Conservation (phyloP, 2,113 vertebrate species). For the Hippocampus comes region DNA sequence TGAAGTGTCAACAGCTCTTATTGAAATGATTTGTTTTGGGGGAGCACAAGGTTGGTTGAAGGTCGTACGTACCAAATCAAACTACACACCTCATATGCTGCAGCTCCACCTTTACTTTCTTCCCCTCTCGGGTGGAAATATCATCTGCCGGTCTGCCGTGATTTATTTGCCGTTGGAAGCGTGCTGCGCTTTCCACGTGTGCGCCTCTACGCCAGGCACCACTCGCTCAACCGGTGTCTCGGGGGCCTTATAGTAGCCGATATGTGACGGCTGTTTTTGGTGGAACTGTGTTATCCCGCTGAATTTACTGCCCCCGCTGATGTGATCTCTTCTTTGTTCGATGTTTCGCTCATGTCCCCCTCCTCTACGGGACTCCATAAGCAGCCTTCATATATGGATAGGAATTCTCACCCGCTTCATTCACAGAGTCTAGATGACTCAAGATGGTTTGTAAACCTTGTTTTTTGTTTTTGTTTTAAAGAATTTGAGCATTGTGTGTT, state of each 20-base stretch:
- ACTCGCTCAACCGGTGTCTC: not conserved
- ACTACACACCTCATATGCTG: not conserved
- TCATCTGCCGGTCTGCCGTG: not conserved
- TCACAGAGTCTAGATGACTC: too few relatives aligned
- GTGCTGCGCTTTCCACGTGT: not conserved
- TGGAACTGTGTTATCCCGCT: constrained; percentile 26
- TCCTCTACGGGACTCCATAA: constrained; percentile 11
- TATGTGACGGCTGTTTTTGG: constrained; percentile 44
- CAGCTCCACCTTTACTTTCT: not conserved
- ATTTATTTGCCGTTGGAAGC: constrained; percentile 27
- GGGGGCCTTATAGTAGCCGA: constrained; percentile 36
- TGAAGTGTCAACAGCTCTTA: not conserved
- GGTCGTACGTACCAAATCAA: not conserved
- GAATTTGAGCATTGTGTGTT: not conserved
- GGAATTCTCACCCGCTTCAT: not conserved
- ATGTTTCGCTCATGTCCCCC: constrained; percentile 4
- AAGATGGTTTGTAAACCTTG: too few relatives aligned
- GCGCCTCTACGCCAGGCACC: not conserved
- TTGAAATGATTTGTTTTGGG: not conserved
- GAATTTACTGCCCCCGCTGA: constrained; percentile 39
- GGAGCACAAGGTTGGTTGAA: not conserved
- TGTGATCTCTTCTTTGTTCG: constrained; percentile 31
- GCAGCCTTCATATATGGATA: not conserved
- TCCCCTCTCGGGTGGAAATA: constrained; percentile 1
- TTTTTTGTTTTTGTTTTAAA: not conserved